Conservation (phyloP, 2,113 vertebrate genomes). For the Pachyramphus minor region DNA sequence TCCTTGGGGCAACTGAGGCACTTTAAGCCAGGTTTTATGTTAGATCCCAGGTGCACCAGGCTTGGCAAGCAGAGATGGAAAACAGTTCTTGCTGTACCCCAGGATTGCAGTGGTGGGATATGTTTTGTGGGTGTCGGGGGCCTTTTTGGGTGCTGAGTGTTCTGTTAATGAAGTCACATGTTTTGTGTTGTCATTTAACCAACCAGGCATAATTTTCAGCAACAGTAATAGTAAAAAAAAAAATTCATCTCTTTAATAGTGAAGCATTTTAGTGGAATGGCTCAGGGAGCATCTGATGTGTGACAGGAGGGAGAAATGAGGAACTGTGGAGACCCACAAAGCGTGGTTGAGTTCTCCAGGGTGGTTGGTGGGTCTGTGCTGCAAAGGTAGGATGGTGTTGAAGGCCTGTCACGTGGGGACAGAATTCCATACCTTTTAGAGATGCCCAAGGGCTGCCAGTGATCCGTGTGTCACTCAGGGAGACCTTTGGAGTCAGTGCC, state of each 20-base stretch:
- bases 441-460: not conserved
- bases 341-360: not conserved
- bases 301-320: accelerated
- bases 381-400: not conserved
- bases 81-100: not conserved
- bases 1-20: not conserved
- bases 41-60: not conserved
- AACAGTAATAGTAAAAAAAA: not conserved
- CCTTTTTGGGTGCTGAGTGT: not conserved
- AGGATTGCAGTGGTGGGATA: not conserved
- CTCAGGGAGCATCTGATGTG: not conserved
- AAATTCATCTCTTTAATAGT: not conserved
- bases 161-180: not conserved
- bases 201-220: not conserved
- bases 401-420: not conserved
- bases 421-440: conserved; percentile 15
- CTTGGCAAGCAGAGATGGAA: not conserved
- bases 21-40: not conserved
- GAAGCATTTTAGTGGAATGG: not conserved
- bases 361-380: not conserved
- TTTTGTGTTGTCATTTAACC: not conserved
- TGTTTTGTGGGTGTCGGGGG: not conserved
- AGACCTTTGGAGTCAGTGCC: not conserved
- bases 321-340: not conserved
- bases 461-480: not conserved